These are phyloP conservation scores for Nasonovia ribisnigri DNA, from an alignment of 2,888 invertebrate genomes.

Conservation along the genomic window DNA sequence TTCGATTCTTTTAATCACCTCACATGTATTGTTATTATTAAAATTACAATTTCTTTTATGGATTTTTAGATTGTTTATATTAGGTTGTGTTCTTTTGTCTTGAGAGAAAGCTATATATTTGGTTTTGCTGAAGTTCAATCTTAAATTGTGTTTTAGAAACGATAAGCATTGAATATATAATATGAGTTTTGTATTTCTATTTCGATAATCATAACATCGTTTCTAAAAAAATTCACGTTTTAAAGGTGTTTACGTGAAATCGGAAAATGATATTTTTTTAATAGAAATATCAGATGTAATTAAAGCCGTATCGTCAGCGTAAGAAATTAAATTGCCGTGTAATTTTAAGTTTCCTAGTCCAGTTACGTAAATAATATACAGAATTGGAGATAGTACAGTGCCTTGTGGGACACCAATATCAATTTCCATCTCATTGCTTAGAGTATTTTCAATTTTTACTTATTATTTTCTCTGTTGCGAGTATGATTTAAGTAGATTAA, in stretches of 20 bases:
- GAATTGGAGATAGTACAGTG: not conserved
- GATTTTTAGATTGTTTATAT: not conserved
- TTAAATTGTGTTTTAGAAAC: slow-evolving; percentile 35
- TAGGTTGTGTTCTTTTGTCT: not conserved
- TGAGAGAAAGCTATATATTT: not conserved
- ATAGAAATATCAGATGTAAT: not conserved
- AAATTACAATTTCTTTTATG: not conserved
- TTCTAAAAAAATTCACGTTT: no score
- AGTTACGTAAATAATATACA: not conserved
- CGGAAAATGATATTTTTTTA: no score
- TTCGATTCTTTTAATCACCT: not conserved
- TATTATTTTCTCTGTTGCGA: not conserved
- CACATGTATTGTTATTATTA: not conserved
- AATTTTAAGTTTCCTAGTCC: not conserved
- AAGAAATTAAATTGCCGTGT: not conserved
- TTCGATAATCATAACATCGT: no score
- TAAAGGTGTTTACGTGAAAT: no score
- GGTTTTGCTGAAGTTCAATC: not conserved
- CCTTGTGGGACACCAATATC: not conserved
- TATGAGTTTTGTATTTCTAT: not conserved
- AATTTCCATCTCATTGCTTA: not conserved
- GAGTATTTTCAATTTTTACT: not conserved
- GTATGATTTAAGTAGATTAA: slow-evolving; percentile 17
- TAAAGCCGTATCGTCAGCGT: not conserved
- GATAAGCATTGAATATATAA: not conserved